Evolutionary conservation across 1,140 invertebrate genomes (phyloP).

Genomic region (Eupeodes corollae): DNA sequence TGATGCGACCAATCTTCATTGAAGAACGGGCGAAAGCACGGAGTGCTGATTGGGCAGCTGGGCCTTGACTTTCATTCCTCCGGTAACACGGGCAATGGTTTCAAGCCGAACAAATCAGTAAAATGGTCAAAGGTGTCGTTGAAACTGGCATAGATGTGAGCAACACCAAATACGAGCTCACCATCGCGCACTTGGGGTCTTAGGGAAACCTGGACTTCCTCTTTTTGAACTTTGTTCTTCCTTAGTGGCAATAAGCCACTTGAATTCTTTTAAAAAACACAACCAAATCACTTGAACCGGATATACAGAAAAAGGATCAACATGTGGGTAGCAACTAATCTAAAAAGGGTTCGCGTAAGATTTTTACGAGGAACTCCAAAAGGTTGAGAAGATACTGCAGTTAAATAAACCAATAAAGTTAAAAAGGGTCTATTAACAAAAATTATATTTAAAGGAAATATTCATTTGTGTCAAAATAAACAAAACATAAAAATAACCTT

Average conservation of each 20-base stretch:
- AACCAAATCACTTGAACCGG: conserved; percentile 32
- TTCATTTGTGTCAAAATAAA: too few species aligned
- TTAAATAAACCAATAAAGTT: too few species aligned
- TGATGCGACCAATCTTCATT: conserved; percentile 99
- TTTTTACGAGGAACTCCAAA: too few species aligned
- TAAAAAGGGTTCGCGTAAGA: too few species aligned
- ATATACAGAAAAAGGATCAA: conserved; percentile 34
- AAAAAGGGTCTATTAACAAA: too few species aligned
- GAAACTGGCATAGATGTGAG: conserved; percentile 98
- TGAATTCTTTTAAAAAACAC: conserved; percentile 11
- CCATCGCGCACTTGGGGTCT: conserved; percentile 96
- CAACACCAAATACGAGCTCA: conserved; percentile 96
- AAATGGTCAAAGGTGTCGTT: conserved; percentile 99
- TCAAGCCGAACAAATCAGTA: conserved; percentile 96
- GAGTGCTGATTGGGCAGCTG: conserved; percentile 95
- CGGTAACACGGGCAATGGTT: conserved; percentile 96
- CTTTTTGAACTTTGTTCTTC: conserved; percentile 93
- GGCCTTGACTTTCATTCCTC: conserved; percentile 99
- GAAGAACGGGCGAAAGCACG: conserved; percentile 94
- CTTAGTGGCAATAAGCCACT: conserved; percentile 68
- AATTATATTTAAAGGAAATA: too few species aligned
- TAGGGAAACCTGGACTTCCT: conserved; percentile 91
- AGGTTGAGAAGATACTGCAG: too few species aligned
- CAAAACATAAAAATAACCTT: too few species aligned
- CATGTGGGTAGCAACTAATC: too few species aligned